These are phyloP conservation scores for Podocnemis expansa DNA, from an alignment of 2,113 vertebrate species.

Conservation along the genomic window DNA sequence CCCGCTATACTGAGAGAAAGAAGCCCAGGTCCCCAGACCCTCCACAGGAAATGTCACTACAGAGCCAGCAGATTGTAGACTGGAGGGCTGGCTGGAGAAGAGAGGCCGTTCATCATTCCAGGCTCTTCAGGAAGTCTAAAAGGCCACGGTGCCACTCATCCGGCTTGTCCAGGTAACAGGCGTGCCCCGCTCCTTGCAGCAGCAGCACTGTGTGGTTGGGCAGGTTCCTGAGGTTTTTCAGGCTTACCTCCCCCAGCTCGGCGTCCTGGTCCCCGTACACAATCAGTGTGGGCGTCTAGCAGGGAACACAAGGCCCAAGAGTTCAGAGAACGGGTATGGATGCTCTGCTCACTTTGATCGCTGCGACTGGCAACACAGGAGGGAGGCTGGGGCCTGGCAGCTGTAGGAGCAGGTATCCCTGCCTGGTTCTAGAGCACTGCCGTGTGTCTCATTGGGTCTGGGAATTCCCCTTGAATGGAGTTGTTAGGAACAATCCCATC, in stretches of 20 bases:
- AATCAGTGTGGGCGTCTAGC: constrained; percentile 87
- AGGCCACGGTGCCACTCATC: constrained; percentile 88
- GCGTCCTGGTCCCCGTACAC: constrained; percentile 92
- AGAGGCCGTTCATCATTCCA: constrained; percentile 66
- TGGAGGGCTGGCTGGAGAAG: neutral
- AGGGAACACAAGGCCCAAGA: neutral
- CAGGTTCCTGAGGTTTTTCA: constrained; percentile 86
- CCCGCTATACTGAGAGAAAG: neutral
- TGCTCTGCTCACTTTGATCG: neutral
- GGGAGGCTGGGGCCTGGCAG: neutral
- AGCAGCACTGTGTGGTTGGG: constrained; percentile 88
- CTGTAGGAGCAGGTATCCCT: neutral
- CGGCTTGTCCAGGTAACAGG: constrained; percentile 95
- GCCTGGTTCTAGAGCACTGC: too few relatives aligned
- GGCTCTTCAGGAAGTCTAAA: constrained; percentile 83
- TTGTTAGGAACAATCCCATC: too few relatives aligned
- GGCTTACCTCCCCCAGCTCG: constrained; percentile 85
- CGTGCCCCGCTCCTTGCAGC: constrained; percentile 89
- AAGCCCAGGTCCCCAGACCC: neutral
- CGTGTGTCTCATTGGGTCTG: too few relatives aligned
- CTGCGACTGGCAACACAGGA: too few relatives aligned
- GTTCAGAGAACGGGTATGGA: neutral
- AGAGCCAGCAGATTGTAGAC: neutral
- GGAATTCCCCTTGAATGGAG: too few relatives aligned
- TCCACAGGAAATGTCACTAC: neutral